Evolutionary conservation across 2,888 invertebrate genomes (phyloP).

Genomic region (Agriopis marginaria): DNA sequence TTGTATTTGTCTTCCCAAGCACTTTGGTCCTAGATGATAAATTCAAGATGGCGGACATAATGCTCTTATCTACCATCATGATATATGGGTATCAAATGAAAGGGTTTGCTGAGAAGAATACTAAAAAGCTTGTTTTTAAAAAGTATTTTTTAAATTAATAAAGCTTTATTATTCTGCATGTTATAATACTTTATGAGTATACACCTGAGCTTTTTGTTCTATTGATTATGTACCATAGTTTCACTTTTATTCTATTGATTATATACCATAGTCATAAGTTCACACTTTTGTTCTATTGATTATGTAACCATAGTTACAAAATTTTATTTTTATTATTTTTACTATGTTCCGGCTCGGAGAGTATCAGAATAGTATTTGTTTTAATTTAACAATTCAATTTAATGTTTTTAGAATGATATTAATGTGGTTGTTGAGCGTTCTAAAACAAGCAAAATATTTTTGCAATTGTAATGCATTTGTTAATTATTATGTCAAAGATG

Average conservation of each 20-base stretch:
- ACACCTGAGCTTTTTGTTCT: background rate
- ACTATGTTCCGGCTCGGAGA: background rate
- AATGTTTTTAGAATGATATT: conserved; percentile 1
- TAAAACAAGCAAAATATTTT: conserved; percentile 56
- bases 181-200: too few relatives aligned
- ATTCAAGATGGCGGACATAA: too few relatives aligned
- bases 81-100: too few relatives aligned
- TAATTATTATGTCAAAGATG: conserved; percentile 65
- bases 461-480: conserved; percentile 72
- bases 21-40: too few relatives aligned
- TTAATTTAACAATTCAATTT: conserved; percentile 11
- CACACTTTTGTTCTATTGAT: background rate
- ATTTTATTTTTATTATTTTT: background rate
- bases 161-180: too few relatives aligned
- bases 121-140: too few relatives aligned
- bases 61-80: too few relatives aligned
- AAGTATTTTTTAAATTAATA: too few relatives aligned
- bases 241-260: background rate
- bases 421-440: conserved; percentile 10
- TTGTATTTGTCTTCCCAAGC: too few relatives aligned
- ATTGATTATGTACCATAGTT: too few relatives aligned
- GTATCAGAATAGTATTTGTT: conserved; percentile 12
- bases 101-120: too few relatives aligned
- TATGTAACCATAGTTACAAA: too few relatives aligned
- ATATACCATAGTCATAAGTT: background rate